Conservation (phyloP, 2,113 vertebrate genomes). For the Tetrao urogallus region DNA sequence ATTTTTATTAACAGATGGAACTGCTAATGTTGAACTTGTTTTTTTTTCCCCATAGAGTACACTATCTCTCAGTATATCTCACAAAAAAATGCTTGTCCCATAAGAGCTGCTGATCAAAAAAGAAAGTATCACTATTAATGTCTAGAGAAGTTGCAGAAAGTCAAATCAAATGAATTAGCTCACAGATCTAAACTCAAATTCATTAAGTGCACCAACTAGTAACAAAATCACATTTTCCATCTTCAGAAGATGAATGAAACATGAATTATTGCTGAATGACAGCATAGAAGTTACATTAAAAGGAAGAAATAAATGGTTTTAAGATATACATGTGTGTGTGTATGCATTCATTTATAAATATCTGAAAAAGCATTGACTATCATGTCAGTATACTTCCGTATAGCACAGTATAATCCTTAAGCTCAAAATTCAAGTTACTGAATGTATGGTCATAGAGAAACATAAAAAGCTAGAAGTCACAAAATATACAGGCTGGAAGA, state of each 20-base stretch:
- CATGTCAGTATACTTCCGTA: background rate
- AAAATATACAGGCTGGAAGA: background rate
- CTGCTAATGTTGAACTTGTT: background rate
- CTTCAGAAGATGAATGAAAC: background rate
- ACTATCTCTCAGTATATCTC: background rate
- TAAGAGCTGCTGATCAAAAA: background rate
- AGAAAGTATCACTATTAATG: background rate
- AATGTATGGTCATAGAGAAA: background rate
- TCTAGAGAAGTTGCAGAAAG: background rate
- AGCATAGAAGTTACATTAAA: background rate
- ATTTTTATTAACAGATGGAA: background rate
- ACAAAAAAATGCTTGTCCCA: background rate
- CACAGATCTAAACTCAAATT: background rate
- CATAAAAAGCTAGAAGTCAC: background rate
- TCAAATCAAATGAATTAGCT: background rate
- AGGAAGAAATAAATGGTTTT: background rate
- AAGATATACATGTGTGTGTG: background rate
- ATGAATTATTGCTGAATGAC: background rate
- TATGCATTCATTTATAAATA: background rate
- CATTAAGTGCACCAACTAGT: background rate
- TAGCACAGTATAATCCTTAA: background rate
- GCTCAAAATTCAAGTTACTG: background rate
- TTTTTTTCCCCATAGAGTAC: background rate
- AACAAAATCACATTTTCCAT: background rate
- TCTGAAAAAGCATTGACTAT: background rate